Conservation (phyloP, 2,113 vertebrate species). For the Tricholaema leucomelas region DNA sequence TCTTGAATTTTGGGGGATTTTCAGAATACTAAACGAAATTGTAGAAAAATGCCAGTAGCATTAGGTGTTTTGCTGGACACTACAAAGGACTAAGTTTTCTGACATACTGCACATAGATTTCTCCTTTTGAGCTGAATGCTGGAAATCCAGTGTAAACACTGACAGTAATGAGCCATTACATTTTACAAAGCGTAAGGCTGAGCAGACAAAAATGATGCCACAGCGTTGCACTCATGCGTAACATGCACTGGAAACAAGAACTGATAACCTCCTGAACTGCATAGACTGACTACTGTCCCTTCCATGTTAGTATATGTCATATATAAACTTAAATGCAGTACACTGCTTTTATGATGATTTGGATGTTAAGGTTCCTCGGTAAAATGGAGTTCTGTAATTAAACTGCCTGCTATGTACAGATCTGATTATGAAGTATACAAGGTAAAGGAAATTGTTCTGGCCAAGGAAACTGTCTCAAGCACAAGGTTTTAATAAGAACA, state of each 20-base stretch:
- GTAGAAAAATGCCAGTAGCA: neutral
- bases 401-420: neutral
- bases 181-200: neutral
- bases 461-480: neutral
- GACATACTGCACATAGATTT: fast-evolving
- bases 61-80: neutral
- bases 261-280: fast-evolving
- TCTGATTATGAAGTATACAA: neutral
- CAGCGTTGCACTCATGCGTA: neutral
- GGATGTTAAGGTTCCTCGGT: neutral
- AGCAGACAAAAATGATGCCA: neutral
- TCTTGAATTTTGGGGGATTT: neutral
- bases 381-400: neutral
- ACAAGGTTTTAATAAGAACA: neutral
- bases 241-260: neutral
- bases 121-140: neutral
- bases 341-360: neutral
- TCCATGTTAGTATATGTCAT: neutral
- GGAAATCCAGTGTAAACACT: neutral
- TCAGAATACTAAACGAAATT: neutral
- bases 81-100: neutral
- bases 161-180: neutral
- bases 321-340: neutral
- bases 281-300: neutral
- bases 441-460: neutral